A percentile compares a stretch with the other conserved stretches of the same genome.
These are phyloP conservation scores for Thumatha senex DNA, from an alignment of 2,888 invertebrate genomes.

Conservation along the genomic window DNA sequence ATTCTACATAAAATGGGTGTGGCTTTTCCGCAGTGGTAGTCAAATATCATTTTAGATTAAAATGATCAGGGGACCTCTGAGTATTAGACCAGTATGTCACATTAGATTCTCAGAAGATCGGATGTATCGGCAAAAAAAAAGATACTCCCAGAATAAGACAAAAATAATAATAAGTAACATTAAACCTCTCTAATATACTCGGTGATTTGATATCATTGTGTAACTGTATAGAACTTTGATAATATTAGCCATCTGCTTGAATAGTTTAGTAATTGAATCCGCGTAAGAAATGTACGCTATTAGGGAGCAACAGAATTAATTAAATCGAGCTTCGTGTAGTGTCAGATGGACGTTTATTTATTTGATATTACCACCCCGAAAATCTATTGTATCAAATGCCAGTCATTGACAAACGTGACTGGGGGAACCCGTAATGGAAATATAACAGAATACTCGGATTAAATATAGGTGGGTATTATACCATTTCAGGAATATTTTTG, in stretches of 20 bases:
- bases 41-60: too few relatives aligned
- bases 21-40: too few relatives aligned
- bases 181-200: background rate
- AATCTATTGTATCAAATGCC: constrained; percentile 68
- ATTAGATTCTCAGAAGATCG: too few relatives aligned
- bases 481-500: constrained; percentile 60
- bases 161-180: background rate
- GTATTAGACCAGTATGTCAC: too few relatives aligned
- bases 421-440: constrained; percentile 44
- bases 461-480: background rate
- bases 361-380: constrained; percentile 65
- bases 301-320: constrained; percentile 58
- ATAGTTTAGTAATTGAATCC: constrained; percentile 27
- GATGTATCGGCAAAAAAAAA: too few relatives aligned
- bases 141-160: too few relatives aligned
- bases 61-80: too few relatives aligned
- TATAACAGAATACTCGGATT: background rate
- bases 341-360: constrained; percentile 61
- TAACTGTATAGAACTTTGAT: background rate
- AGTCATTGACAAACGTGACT: constrained; percentile 60
- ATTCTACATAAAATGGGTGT: too few relatives aligned
- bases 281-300: constrained; percentile 11
- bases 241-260: constrained; percentile 1
- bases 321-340: constrained; percentile 59
- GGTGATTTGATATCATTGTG: background rate